Conservation (phyloP, 2,888 invertebrate species). For the Cryptocheilus praepositus region DNA sequence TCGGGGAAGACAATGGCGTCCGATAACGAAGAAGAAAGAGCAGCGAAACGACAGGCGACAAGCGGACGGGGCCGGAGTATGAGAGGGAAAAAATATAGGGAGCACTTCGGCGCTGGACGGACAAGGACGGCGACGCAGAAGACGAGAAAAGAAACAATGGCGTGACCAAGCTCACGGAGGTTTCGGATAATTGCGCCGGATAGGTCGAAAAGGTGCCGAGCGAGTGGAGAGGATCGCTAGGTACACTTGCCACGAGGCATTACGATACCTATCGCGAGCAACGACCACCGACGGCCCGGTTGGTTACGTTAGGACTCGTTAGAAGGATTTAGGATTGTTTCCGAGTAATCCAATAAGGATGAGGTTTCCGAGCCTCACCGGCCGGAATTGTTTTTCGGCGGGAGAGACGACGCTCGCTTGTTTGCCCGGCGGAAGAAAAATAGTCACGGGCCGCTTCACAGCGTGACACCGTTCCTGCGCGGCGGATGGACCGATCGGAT, state of each 20-base stretch:
- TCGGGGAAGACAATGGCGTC: not conserved
- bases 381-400: slow-evolving; percentile 6
- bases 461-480: too few relatives aligned
- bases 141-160: slow-evolving; percentile 23
- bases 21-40: slow-evolving; percentile 41
- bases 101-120: too few relatives aligned
- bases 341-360: slow-evolving; percentile 67
- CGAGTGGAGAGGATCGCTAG: slow-evolving; percentile 45
- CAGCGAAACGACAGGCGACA: slow-evolving; percentile 39
- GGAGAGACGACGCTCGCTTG: slow-evolving; percentile 4
- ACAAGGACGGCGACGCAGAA: too few relatives aligned
- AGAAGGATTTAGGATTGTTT: slow-evolving; percentile 64
- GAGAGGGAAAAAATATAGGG: not conserved
- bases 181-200: slow-evolving; percentile 70
- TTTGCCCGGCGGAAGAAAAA: too few relatives aligned
- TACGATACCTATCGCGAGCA: slow-evolving; percentile 60
- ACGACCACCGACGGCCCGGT: slow-evolving; percentile 16
- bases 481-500: too few relatives aligned
- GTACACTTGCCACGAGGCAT: slow-evolving; percentile 62
- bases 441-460: too few relatives aligned
- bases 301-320: slow-evolving; percentile 47
- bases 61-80: not conserved
- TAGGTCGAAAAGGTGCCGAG: slow-evolving; percentile 65
- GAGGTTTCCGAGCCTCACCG: slow-evolving; percentile 44
- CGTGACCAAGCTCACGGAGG: slow-evolving; percentile 44